Percentiles rank a stretch among this genome's conserved stretches.
phyloP scores from a whole-genome alignment of 2,797 vertebrate genomes.

The Parauchenoglanis ngamensis region DNA sequence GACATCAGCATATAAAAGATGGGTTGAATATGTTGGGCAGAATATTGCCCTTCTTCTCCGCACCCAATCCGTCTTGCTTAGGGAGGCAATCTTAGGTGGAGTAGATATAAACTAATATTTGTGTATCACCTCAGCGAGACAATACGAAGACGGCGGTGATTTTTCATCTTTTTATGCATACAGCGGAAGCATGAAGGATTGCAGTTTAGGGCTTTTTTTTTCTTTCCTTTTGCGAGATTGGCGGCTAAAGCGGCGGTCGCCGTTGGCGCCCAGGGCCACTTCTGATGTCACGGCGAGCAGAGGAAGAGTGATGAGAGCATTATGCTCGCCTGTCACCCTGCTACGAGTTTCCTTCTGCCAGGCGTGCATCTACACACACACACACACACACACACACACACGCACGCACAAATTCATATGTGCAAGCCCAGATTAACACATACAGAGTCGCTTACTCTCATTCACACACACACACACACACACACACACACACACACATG shows the following conservation, averaged over 20 bases:
- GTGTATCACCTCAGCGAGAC: constrained; percentile 98
- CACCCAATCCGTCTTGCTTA: constrained; percentile 96
- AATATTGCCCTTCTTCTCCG: constrained; percentile 94
- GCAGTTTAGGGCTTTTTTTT: constrained; percentile 86
- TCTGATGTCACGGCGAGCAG: constrained; percentile 81
- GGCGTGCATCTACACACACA: constrained; percentile 32
- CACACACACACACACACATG: constrained; percentile 46
- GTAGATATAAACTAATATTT: constrained; percentile 99
- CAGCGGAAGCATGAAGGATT: constrained; percentile 89
- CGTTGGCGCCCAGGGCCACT: constrained; percentile 91
- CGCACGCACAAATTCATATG: constrained; percentile 35
- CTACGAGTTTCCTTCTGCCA: constrained; percentile 77
- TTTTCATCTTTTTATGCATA: constrained; percentile 99
- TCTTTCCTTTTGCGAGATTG: constrained; percentile 68
- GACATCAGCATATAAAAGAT: constrained; percentile 88
- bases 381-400: constrained; percentile 44
- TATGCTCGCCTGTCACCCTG: constrained; percentile 91
- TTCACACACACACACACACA: constrained; percentile 53
- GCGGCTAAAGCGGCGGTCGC: constrained; percentile 87
- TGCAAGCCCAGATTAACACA: constrained; percentile 43
- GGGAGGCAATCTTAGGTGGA: constrained; percentile 91
- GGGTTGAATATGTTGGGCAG: constrained; percentile 88
- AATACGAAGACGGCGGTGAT: constrained; percentile 97
- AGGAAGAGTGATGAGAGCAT: constrained; percentile 99
- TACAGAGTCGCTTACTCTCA: constrained; percentile 44